Evolutionary conservation across 2,797 vertebrate species (phyloP), one percentile per base, ranked within the genome.

Genomic region (Borostomias antarcticus): DNA sequence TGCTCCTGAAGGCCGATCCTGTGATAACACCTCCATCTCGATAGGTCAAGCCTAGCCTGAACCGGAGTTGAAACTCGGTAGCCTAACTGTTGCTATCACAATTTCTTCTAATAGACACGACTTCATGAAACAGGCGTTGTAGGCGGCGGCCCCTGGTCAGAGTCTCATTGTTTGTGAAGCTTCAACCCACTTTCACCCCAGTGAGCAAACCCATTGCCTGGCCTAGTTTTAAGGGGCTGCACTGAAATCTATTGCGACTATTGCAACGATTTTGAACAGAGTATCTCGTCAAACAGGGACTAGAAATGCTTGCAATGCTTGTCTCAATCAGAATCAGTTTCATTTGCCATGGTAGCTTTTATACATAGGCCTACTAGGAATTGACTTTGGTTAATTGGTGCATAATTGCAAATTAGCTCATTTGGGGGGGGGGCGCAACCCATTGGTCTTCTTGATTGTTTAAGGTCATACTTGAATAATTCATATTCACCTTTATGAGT

Each of bases 181-280:
- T 62, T 67, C 68, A 71, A 75, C 82, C 85, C 79, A 84, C 76
- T 91, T 89, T 82, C 61, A 45, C 77, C 64, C 71, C 66, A 75
- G 75, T 66, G 33, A 58, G 47, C 72, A 74, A 72, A 71, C 72
- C 53, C 54, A 66, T 59, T 72, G 25, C 56, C 29, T 15, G 56
- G 57, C 56, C 70, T 76, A 37, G 66, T 28, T 67, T 69, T 65
- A 58, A 58, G 48, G n/a, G 48, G 62, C 45, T 11, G 45, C 57
- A 47, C 6, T 52, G 47, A 30, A 43, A 29, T 51, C 6, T 40
- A 51, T 54, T 52, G 32, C 17, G 30, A 58, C 29, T 19, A 26
- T 32, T 33, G 9, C 6, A 23, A 30, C 11, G 26, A 17, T 13
- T 19, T 29, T 45, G 17, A 25, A 45, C 17, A 47, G 5, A 15